phyloP scores from a whole-genome alignment of 2,797 vertebrate genomes.

The Myiothlypis chrysogaster region DNA sequence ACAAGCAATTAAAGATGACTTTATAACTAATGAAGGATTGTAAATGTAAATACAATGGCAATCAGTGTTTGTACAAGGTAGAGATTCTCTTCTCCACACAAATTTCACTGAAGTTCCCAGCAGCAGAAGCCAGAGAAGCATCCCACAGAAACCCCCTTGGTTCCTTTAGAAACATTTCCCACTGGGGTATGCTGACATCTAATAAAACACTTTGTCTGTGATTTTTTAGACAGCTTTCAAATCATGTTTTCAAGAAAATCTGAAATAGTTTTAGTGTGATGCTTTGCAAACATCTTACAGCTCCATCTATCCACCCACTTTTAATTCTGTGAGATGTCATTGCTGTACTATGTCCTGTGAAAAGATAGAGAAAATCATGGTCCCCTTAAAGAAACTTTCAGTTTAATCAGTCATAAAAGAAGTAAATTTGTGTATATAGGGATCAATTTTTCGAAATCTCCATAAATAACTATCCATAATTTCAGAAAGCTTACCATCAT shows the following conservation, averaged over 20 bases:
- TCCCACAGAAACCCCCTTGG: background rate
- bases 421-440: background rate
- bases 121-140: background rate
- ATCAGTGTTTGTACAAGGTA: background rate
- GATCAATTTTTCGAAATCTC: background rate
- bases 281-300: background rate
- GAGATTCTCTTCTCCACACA: background rate
- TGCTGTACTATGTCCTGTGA: background rate
- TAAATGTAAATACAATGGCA: background rate
- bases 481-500: background rate
- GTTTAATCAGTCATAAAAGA: background rate
- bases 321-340: background rate
- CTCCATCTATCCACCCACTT: background rate
- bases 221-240: conserved; percentile 12
- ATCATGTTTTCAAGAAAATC: background rate
- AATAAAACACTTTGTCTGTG: background rate
- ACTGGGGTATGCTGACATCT: background rate
- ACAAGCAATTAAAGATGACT: background rate
- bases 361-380: background rate
- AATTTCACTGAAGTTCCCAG: background rate
- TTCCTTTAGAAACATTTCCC: background rate
- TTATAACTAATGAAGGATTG: background rate
- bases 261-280: background rate
- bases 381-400: background rate
- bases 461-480: background rate